Conservation (phyloP, 2,113 vertebrate species). For the Dipodomys spectabilis region DNA sequence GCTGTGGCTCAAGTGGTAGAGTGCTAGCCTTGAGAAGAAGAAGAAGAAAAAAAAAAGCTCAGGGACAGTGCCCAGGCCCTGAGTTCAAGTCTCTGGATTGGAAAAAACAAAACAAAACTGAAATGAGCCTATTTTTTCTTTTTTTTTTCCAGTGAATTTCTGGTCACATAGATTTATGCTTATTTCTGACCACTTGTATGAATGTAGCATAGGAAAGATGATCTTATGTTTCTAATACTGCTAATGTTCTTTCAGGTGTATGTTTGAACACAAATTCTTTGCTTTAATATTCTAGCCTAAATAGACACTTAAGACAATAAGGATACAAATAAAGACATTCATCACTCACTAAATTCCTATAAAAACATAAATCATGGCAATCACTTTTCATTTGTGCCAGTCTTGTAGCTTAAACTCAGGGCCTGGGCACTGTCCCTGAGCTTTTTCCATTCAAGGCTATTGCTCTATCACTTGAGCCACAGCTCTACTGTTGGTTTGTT, state of each 20-base stretch:
- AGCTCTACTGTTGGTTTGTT: too few species aligned
- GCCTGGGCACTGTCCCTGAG: too few species aligned
- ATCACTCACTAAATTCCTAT: neutral
- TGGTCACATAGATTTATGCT: neutral
- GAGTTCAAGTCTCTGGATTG: neutral
- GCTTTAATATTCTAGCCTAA: slow-evolving; percentile 44
- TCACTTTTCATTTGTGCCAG: too few species aligned
- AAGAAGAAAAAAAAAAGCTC: too few species aligned
- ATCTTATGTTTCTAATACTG: neutral
- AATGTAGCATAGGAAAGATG: slow-evolving; percentile 28
- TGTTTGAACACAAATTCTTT: slow-evolving; percentile 31
- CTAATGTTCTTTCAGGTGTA: slow-evolving; percentile 30
- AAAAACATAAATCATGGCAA: neutral
- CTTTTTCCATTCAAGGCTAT: too few species aligned
- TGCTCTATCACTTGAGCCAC: too few species aligned
- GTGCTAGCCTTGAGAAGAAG: too few species aligned
- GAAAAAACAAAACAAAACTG: neutral
- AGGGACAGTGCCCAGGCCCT: neutral
- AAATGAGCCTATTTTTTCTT: neutral
- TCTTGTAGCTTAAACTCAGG: too few species aligned
- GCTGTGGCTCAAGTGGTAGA: too few species aligned
- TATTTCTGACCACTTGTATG: slow-evolving; percentile 11
- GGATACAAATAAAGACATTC: neutral
- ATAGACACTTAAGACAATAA: slow-evolving; percentile 46
- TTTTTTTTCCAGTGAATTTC: neutral